Evolutionary conservation across 2,888 invertebrate species (phyloP).

Genomic region (Cephus rjabovi): DNA sequence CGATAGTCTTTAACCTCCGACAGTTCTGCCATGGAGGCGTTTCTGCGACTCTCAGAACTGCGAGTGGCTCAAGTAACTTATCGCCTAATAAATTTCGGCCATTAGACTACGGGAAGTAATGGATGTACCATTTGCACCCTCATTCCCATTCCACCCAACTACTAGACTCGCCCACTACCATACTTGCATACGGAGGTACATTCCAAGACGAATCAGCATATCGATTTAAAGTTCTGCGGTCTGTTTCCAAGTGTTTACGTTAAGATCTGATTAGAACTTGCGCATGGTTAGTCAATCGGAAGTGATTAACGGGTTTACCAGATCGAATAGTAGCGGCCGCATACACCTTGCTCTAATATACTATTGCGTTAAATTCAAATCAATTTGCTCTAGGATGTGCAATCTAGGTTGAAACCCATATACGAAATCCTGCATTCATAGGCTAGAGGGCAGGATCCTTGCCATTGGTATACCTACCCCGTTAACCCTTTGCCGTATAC

Average conservation of each 20-base stretch:
- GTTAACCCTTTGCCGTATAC: background rate
- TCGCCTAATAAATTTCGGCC: slow-evolving; percentile 59
- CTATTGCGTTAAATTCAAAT: background rate
- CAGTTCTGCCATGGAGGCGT: background rate
- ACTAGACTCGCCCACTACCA: background rate
- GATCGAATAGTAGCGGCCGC: background rate
- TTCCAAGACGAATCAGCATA: slow-evolving; percentile 13
- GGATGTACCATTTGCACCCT: slow-evolving; percentile 58
- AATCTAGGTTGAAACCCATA: background rate
- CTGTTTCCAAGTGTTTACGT: slow-evolving; percentile 27
- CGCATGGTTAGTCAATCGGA: slow-evolving; percentile 18
- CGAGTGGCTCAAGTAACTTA: slow-evolving; percentile 51
- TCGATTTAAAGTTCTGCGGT: slow-evolving; percentile 28
- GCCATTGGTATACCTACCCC: background rate
- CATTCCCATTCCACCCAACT: slow-evolving; percentile 6
- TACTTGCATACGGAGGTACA: background rate
- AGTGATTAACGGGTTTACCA: slow-evolving; percentile 22
- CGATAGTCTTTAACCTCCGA: background rate
- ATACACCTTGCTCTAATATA: background rate
- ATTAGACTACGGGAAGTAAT: slow-evolving; percentile 58
- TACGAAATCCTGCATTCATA: background rate
- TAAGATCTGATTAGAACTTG: slow-evolving; percentile 26
- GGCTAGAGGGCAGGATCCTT: background rate
- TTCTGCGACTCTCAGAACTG: slow-evolving; percentile 4
- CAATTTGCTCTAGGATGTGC: background rate